Evolutionary conservation across 1,140 invertebrate genomes (phyloP).

Genomic region (Sycophaga agraensis): DNA sequence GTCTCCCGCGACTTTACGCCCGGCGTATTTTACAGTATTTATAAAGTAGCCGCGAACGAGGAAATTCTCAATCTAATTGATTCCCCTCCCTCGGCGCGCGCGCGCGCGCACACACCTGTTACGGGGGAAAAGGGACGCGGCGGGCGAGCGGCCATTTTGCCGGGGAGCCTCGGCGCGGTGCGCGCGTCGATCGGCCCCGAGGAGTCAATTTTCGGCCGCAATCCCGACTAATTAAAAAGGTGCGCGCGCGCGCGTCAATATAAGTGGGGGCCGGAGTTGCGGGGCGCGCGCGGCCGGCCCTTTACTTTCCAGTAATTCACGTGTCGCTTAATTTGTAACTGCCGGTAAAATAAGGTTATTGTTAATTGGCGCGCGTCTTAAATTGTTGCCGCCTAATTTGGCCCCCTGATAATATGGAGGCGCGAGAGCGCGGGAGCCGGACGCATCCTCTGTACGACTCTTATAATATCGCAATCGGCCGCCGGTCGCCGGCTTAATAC

Average conservation of each 20-base stretch:
- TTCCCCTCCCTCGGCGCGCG: not conserved
- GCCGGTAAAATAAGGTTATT: not conserved
- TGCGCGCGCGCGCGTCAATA: not conserved
- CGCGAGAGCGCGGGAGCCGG: no score
- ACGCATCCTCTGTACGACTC: no score
- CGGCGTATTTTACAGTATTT: conserved; percentile 26
- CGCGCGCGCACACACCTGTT: not conserved
- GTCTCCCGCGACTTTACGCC: conserved; percentile 22
- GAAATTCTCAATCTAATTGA: conserved; percentile 25
- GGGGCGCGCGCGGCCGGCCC: no score
- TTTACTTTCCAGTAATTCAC: not conserved
- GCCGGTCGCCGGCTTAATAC: no score
- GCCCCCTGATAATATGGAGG: no score
- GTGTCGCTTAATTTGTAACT: conserved; percentile 1
- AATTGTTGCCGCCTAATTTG: no score
- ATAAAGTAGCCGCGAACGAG: conserved; percentile 27
- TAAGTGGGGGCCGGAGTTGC: not conserved
- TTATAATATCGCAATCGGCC: no score
- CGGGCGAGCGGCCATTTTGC: not conserved
- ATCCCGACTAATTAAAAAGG: conserved; percentile 8
- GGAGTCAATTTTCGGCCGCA: conserved; percentile 14
- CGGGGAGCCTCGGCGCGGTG: not conserved
- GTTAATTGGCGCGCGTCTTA: no score
- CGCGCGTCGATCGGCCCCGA: not conserved
- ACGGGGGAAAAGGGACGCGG: not conserved